Percentiles rank a stretch among this genome's conserved stretches.
Evolutionary conservation across 2,113 vertebrate species (phyloP).

Genomic region (Turnix velox): DNA sequence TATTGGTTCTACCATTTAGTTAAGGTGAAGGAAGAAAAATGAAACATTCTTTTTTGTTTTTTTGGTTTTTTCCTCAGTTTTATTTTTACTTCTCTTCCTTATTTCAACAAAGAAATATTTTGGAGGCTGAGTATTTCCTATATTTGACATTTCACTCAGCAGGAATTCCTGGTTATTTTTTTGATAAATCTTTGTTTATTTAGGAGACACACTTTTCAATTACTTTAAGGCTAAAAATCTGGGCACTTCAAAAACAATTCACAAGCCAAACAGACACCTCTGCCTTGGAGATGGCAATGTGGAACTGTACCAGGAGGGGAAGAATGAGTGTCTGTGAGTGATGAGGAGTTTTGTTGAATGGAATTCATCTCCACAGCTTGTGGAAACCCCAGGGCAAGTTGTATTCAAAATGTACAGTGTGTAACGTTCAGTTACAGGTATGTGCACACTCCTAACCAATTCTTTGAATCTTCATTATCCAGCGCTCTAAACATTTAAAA

Average conservation of each 20-base stretch:
- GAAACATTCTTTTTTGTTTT: background rate
- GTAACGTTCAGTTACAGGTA: rapidly evolving
- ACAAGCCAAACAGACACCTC: background rate
- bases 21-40: background rate
- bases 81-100: background rate
- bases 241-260: background rate
- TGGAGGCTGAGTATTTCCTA: background rate
- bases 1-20: background rate
- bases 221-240: background rate
- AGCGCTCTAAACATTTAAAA: background rate
- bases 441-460: rapidly evolving
- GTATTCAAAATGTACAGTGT: background rate
- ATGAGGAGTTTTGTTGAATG: background rate
- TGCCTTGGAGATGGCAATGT: background rate
- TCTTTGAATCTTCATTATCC: background rate
- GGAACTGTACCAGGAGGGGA: rapidly evolving
- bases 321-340: background rate
- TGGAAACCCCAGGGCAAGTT: background rate
- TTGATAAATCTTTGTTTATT: background rate
- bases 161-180: background rate
- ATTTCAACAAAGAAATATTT: background rate
- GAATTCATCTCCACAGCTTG: background rate
- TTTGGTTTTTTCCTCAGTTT: background rate
- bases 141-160: background rate
- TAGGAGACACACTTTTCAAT: background rate